A percentile compares a stretch with the other conserved stretches of the same genome.
These are phyloP conservation scores for Phanerotoma sp. DNA, from an alignment of 2,888 invertebrate species.

Conservation along the genomic window DNA sequence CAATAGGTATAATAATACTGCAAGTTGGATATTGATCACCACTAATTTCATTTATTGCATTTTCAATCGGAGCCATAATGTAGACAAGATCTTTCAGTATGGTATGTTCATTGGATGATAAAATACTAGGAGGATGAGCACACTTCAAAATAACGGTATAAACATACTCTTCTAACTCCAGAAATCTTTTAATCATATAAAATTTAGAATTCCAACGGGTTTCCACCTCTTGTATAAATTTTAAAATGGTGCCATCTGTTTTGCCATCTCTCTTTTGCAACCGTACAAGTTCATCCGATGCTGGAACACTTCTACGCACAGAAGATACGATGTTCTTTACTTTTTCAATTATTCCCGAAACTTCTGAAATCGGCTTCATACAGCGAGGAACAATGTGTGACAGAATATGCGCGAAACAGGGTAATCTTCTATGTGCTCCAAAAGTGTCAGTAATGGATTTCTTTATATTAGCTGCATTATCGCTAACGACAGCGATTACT, in stretches of 20 bases:
- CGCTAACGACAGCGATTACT: conserved; percentile 24
- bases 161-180: conserved; percentile 27
- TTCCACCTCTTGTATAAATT: conserved; percentile 28
- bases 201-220: conserved; percentile 33
- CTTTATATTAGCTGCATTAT: conserved; percentile 26
- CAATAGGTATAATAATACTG: conserved; percentile 33
- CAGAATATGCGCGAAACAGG: background rate
- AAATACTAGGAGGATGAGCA: conserved; percentile 28
- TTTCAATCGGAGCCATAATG: conserved; percentile 31
- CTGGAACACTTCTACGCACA: conserved; percentile 28
- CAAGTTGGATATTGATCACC: conserved; percentile 33
- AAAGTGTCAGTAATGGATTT: conserved; percentile 4
- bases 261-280: conserved; percentile 30
- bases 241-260: conserved; percentile 27
- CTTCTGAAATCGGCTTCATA: background rate
- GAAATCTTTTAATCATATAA: conserved; percentile 29
- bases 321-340: conserved; percentile 32
- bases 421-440: conserved; percentile 8
- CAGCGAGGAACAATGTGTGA: background rate
- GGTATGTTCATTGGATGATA: conserved; percentile 27
- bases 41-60: conserved; percentile 31
- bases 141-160: conserved; percentile 30
- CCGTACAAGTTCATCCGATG: conserved; percentile 29
- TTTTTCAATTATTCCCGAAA: conserved; percentile 26
- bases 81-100: conserved; percentile 27